phyloP scores from a whole-genome alignment of 2,888 invertebrate genomes.

The Rhamphomyia laevipes region DNA sequence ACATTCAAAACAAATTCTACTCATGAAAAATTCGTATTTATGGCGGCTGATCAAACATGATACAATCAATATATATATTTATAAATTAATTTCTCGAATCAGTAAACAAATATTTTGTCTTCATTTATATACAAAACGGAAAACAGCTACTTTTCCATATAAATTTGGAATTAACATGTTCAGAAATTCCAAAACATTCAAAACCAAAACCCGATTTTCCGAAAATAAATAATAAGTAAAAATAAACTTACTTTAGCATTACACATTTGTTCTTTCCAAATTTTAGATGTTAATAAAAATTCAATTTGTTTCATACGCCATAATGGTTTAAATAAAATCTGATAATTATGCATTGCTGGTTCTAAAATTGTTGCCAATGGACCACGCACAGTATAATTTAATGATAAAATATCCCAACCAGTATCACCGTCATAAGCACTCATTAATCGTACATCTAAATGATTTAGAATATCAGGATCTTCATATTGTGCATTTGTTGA shows the following conservation, averaged over 20 bases:
- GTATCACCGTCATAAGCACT: slow-evolving; percentile 31
- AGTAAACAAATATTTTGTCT: no score
- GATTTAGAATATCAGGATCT: slow-evolving; percentile 76
- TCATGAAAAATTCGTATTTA: no score
- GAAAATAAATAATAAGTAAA: no score
- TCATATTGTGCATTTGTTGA: slow-evolving; percentile 92
- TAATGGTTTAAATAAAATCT: slow-evolving; percentile 33
- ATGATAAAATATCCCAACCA: slow-evolving; percentile 36
- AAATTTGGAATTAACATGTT: no score
- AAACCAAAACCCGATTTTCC: no score
- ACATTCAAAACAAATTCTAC: no score
- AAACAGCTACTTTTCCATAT: no score
- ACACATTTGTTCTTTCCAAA: slow-evolving; percentile 37
- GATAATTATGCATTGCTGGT: slow-evolving; percentile 34
- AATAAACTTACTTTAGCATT: slow-evolving; percentile 31
- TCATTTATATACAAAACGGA: no score
- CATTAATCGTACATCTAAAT: slow-evolving; percentile 71
- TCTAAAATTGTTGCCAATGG: slow-evolving; percentile 37
- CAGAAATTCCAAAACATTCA: no score
- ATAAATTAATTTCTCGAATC: no score
- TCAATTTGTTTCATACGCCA: slow-evolving; percentile 39
- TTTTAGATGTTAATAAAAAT: slow-evolving; percentile 34
- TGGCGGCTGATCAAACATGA: no score
- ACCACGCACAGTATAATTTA: slow-evolving; percentile 35
- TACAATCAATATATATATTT: no score